A percentile compares a stretch with the other conserved stretches of the same genome.
Conservation (phyloP, 2,113 vertebrate species). For the Stigmatopora nigra region DNA sequence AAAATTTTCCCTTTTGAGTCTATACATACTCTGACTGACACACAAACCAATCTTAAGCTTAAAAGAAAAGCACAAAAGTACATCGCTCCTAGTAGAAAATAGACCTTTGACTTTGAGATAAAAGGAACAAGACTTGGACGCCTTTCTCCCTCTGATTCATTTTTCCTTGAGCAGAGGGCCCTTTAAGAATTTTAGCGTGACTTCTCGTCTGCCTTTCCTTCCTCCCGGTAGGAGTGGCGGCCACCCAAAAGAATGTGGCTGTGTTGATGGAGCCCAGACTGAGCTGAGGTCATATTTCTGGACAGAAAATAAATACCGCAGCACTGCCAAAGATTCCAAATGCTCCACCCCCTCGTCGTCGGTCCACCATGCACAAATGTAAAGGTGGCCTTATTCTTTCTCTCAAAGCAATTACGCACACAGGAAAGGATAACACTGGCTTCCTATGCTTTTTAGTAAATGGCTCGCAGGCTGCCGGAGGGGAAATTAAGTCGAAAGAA, state of each 20-base stretch:
- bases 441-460: conserved; percentile 45
- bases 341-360: conserved; percentile 24
- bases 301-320: conserved; percentile 58
- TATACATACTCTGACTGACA: background rate
- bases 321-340: conserved; percentile 27
- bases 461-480: conserved; percentile 33
- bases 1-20: background rate
- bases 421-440: conserved; percentile 56
- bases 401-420: conserved; percentile 54
- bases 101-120: conserved; percentile 6
- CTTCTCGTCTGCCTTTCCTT: conserved; percentile 53
- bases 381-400: conserved; percentile 36
- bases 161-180: conserved; percentile 21
- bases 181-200: conserved; percentile 27
- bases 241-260: conserved; percentile 41
- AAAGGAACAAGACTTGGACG: conserved; percentile 7
- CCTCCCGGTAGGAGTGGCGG: conserved; percentile 35
- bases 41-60: background rate
- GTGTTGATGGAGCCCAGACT: conserved; percentile 44
- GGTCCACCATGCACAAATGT: conserved; percentile 15
- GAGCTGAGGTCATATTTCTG: conserved; percentile 61
- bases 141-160: conserved; percentile 12
- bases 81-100: background rate
- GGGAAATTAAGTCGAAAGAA: conserved; percentile 11
- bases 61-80: background rate